phyloP scores from a whole-genome alignment of 1,140 invertebrate genomes.

The Scylla paramamosain region DNA sequence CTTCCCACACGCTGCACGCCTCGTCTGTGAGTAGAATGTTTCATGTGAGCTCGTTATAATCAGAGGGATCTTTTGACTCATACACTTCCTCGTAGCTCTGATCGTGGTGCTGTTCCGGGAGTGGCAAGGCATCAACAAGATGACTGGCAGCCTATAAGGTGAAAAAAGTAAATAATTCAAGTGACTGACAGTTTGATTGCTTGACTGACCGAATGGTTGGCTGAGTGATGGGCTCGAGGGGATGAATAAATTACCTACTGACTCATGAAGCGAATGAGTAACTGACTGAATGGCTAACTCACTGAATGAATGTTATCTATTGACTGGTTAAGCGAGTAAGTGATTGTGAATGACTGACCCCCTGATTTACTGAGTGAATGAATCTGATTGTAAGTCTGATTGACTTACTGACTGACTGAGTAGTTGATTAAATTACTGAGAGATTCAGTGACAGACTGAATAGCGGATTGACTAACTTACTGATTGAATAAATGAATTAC shows the following conservation, averaged over 20 bases:
- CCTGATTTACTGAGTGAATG: neutral
- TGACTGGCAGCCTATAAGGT: neutral
- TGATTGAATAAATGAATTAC: neutral
- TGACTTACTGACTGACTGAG: neutral
- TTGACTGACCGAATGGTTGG: neutral
- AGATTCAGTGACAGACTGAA: neutral
- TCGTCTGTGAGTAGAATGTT: neutral
- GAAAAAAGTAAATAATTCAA: neutral
- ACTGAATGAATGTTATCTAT: neutral
- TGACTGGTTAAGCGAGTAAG: neutral
- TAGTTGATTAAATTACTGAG: neutral
- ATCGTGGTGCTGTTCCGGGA: neutral
- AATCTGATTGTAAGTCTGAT: neutral
- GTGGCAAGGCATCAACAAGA: neutral
- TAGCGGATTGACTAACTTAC: neutral
- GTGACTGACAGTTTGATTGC: neutral
- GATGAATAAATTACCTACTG: too few relatives aligned
- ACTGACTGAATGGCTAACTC: neutral
- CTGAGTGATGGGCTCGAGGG: too few relatives aligned
- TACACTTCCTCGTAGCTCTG: neutral
- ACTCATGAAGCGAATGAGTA: too few relatives aligned
- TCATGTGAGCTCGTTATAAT: neutral
- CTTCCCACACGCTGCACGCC: neutral
- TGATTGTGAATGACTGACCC: neutral
- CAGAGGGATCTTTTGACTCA: neutral